Base-by-base conservation (phyloP, 2,888 invertebrate species). In the Hirudinaria manillensis region DNA sequence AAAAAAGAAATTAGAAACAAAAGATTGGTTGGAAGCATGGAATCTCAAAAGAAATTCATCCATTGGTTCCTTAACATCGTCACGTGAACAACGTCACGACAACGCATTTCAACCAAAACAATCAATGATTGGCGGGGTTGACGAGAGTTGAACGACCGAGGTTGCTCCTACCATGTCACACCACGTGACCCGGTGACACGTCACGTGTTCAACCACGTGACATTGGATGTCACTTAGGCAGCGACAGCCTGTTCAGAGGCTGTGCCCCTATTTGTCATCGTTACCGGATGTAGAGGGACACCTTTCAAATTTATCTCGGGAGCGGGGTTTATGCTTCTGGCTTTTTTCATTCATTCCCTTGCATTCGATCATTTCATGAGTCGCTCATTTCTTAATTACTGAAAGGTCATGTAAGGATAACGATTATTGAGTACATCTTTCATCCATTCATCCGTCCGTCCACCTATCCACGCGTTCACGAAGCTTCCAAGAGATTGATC, bases 161-260 rank as follows among this genome's bases (percentile, higher is more conserved):
- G 45, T 16, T 16, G 3, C 45, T 45, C 1, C 13, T 7, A 6
- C 45, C 45, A 45, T 45, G 45, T 45, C 45, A 45, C 10, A 45
- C 13, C 45, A 45, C 13, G 45, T 10, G 45, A 45, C 45, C 45
- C 13, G 6, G 45, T 45, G 68, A 34, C 68, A 34, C 32, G 61
- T n/a, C n/a, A 61, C 6, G 13, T 27, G 61, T 61, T 10, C 36
- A 13, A 34, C 36, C 21, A n/a, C 36, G 68, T 32, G 68, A 7
- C 19, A 34, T 68, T 68, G 34, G 4, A 68, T 34, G 68, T 68
- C 68, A 68, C 34, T 68, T 68, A 68, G 61, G 2, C 29, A 68
- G n/a, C 10, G 36, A 68, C 68, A 65, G 66, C 16, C 16, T 13
- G n/a, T n/a, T n/a, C n/a, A n/a, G n/a, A n/a, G n/a, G 45, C 16